Conservation (phyloP, 2,888 invertebrate genomes). For the Himalopsyche tibetana region DNA sequence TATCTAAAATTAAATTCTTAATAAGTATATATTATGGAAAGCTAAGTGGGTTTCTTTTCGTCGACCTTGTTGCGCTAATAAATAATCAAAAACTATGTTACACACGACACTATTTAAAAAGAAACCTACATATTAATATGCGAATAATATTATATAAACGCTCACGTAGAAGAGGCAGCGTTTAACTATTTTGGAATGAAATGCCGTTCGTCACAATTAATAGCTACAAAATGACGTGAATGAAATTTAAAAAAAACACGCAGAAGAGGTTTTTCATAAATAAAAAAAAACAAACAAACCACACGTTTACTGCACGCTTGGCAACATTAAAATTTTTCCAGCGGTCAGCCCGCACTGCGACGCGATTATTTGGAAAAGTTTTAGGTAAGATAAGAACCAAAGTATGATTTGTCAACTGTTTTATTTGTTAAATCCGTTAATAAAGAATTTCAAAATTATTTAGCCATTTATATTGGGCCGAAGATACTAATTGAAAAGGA, state of each 20-base stretch:
- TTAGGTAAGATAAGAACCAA: background rate
- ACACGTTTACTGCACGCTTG: background rate
- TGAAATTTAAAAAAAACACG: slow-evolving; percentile 16
- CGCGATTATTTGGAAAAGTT: background rate
- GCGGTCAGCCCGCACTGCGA: background rate
- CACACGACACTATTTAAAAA: background rate
- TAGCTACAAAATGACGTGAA: slow-evolving; percentile 10
- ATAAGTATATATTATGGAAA: no score
- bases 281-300: background rate
- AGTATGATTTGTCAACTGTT: no score
- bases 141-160: background rate
- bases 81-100: background rate
- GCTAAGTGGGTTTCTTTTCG: no score
- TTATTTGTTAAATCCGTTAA: no score
- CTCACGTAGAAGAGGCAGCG: background rate
- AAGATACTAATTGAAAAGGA: no score
- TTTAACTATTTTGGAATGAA: background rate
- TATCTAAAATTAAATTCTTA: no score
- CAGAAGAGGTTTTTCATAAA: background rate
- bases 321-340: background rate
- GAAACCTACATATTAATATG: background rate
- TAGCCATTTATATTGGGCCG: no score
- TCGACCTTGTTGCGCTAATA: no score
- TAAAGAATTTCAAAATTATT: no score
- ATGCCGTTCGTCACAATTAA: background rate